Base-by-base conservation (phyloP, 2,797 vertebrate genomes). In the Dipus sagitta region DNA sequence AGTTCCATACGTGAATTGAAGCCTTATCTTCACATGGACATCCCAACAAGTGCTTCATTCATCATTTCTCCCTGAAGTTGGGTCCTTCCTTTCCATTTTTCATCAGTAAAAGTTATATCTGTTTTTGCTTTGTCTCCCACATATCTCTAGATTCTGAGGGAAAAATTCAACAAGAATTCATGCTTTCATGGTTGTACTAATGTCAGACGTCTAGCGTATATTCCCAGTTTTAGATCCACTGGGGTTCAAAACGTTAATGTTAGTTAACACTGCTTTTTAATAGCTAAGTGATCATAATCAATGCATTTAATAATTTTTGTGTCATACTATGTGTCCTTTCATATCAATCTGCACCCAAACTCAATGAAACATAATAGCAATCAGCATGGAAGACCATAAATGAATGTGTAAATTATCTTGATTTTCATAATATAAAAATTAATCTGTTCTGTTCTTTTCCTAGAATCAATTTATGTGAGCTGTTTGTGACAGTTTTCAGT, bases 181-280 rank as follows among this genome's bases (percentile, higher is more conserved):
- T 76, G 28, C 18, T 87, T 83, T 15, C 47, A 26, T 72, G 67
- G 47, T 68, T 67, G n/a, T 77, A 38, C 11, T 26, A 30, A 71
- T 38, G 6, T 26, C 77, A 79, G 24, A 85, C 87, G 89, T 82
- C 75, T 93, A 67, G 67, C 30, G 82, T 88, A 64, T 83, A 92
- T 12, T 26, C 2, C 23, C 72, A 84, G 15, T 28, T 79, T 93
- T 52, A 87, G 38, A 87, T 8, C 74, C n/a, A 11, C 47, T 14
- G 28, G 84, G 18, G 2, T 72, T 82, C 70, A 76, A 86, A 96
- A 94, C 32, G 81, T 17, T 42, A 14, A 79, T n/a, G 1, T 82
- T 47, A 77, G 11, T 42, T 75, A 71, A 91, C 42, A 38, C 6
- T 15, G 13, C 5, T 81, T 81, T 78, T 92, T 42, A 52, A 79